Percentiles rank a stretch among this genome's conserved stretches.
These are phyloP conservation scores for Lagenorhynchus albirostris DNA, from an alignment of 2,113 vertebrate species.

Conservation along the genomic window DNA sequence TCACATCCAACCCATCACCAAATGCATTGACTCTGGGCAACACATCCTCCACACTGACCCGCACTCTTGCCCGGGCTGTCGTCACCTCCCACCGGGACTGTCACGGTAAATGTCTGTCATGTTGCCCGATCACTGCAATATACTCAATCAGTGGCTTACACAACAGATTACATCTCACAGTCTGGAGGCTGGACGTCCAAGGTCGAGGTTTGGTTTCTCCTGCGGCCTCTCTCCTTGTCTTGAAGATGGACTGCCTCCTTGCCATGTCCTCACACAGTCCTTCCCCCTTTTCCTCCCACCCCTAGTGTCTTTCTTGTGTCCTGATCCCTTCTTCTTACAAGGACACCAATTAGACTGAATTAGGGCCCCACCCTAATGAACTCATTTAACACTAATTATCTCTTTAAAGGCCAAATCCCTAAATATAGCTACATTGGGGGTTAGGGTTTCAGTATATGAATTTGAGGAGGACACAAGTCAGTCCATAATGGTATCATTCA, in stretches of 20 bases:
- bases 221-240: not conserved
- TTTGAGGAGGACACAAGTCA: no score
- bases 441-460: not conserved
- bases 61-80: no score
- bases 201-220: not conserved
- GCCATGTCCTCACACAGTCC: not conserved
- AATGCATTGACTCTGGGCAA: not conserved
- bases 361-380: not conserved
- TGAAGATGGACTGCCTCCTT: not conserved
- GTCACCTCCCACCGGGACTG: no score
- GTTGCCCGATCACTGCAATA: rapidly evolving
- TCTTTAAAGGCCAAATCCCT: not conserved
- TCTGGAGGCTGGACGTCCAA: not conserved
- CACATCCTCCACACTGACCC: rapidly evolving
- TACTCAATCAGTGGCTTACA: not conserved
- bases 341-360: no score
- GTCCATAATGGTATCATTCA: no score
- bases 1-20: not conserved
- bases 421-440: not conserved
- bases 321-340: not conserved
- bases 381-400: not conserved
- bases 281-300: not conserved
- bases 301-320: not conserved
- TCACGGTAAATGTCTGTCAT: not conserved
- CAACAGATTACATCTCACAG: not conserved